Percentiles rank a stretch among this genome's conserved stretches.
These are phyloP conservation scores for Australoheros facetus DNA, from an alignment of 2,797 vertebrate species.

Conservation along the genomic window DNA sequence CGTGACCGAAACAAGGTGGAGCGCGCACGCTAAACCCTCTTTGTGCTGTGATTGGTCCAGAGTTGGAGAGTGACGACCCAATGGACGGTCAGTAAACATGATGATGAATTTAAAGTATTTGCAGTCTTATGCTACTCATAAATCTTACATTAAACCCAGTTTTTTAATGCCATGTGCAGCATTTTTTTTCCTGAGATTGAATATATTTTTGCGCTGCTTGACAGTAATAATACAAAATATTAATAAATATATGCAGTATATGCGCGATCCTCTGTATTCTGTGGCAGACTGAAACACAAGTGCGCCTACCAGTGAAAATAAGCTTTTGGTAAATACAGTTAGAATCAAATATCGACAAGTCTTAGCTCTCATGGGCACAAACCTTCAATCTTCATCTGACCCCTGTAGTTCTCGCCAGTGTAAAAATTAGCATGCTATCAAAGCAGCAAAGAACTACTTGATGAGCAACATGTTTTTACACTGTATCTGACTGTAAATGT, in stretches of 20 bases:
- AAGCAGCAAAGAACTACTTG: not conserved
- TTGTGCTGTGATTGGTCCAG: slow-evolving; percentile 51
- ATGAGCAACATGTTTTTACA: not conserved
- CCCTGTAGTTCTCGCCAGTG: not conserved
- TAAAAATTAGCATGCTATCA: not conserved
- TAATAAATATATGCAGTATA: not conserved
- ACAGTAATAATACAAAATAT: not conserved
- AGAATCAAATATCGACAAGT: not conserved
- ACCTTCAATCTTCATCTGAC: not conserved
- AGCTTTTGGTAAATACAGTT: not conserved
- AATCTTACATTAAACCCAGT: not conserved
- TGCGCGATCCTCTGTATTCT: not conserved
- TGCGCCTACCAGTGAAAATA: not conserved
- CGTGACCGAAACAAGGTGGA: slow-evolving; percentile 79
- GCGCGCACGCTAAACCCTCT: slow-evolving; percentile 20
- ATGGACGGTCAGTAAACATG: slow-evolving; percentile 34
- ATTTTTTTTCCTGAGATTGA: not conserved
- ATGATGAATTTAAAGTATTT: slow-evolving; percentile 9
- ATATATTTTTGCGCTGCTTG: not conserved
- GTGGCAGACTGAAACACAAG: not conserved
- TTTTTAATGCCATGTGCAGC: not conserved
- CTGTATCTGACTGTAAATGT: not conserved
- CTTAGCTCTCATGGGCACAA: not conserved
- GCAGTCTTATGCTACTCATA: not conserved
- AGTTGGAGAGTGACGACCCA: slow-evolving; percentile 20